phyloP scores from a whole-genome alignment of 2,113 vertebrate species.

The Catharus bicknelli region DNA sequence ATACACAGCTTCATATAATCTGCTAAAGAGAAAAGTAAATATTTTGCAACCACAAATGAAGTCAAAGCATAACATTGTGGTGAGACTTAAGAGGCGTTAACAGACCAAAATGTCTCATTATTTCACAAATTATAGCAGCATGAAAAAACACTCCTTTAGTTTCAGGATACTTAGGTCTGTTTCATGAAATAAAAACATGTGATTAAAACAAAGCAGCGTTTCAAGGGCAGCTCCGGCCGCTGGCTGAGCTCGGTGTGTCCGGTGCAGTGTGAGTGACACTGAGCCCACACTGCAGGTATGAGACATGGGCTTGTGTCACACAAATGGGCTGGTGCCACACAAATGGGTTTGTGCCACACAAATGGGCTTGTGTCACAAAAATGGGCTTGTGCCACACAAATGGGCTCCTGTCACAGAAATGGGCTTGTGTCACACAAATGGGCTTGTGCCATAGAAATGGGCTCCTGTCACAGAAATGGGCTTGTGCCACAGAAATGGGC shows the following conservation, averaged over 20 bases:
- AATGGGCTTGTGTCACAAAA: too few species aligned
- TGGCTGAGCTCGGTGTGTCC: not conserved
- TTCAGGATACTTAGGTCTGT: constrained; percentile 40
- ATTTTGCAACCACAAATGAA: constrained; percentile 66
- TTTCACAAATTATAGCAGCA: constrained; percentile 57
- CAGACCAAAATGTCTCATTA: constrained; percentile 59
- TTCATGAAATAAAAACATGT: constrained; percentile 29
- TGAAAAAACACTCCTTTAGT: constrained; percentile 42
- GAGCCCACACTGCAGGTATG: not conserved
- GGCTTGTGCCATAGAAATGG: too few species aligned
- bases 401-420: too few species aligned
- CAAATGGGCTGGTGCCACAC: too few species aligned
- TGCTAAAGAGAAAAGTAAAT: constrained; percentile 66
- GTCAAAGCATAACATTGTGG: constrained; percentile 58
- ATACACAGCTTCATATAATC: constrained; percentile 56
- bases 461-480: too few species aligned
- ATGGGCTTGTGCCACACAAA: too few species aligned
- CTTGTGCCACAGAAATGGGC: too few species aligned
- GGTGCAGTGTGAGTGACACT: fast-evolving
- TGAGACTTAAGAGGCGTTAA: constrained; percentile 63
- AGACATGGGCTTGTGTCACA: too few species aligned
- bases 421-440: too few species aligned
- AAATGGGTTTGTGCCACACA: too few species aligned
- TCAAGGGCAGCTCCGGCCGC: not conserved
- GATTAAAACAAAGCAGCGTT: constrained; percentile 14